A percentile compares a stretch with the other conserved stretches of the same genome.
Conservation (phyloP, 2,797 vertebrate genomes). For the Rhinogobio ventralis region DNA sequence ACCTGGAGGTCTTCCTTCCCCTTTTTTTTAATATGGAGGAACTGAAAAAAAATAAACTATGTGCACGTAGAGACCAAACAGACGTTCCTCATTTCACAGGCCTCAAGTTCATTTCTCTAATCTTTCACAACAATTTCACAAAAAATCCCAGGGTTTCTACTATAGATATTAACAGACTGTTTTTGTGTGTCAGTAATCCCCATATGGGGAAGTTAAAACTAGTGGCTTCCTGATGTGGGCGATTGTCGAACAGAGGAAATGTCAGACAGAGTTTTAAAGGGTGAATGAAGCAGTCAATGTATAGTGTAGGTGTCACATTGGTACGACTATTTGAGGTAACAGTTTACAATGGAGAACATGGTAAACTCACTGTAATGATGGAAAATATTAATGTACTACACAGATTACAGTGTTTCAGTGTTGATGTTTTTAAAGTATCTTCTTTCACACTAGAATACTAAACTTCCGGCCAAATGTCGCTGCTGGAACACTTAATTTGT, state of each 20-base stretch:
- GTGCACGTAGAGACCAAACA: not conserved
- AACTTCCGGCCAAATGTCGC: not conserved
- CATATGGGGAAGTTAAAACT: not conserved
- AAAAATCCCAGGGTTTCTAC: slow-evolving; percentile 1
- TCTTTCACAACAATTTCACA: not conserved
- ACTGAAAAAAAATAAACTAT: slow-evolving; percentile 14
- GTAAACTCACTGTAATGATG: slow-evolving; percentile 8
- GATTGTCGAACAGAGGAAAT: slow-evolving; percentile 18
- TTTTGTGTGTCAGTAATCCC: slow-evolving; percentile 2
- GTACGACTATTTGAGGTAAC: slow-evolving; percentile 9
- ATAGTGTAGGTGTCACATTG: slow-evolving; percentile 33
- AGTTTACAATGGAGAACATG: slow-evolving; percentile 19
- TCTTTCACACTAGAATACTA: not conserved
- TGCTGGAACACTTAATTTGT: slow-evolving; percentile 2
- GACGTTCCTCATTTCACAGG: slow-evolving; percentile 31
- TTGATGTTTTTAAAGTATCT: not conserved
- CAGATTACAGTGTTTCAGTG: not conserved
- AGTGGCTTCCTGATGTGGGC: slow-evolving; percentile 26
- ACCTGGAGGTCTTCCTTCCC: not conserved
- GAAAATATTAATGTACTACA: slow-evolving; percentile 45
- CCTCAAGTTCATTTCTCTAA: not conserved
- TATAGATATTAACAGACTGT: not conserved
- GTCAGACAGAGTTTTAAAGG: slow-evolving; percentile 21
- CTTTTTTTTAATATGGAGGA: slow-evolving; percentile 19
- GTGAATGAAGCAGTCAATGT: slow-evolving; percentile 33